These are phyloP conservation scores for Alethe diademata DNA, from an alignment of 2,113 vertebrate genomes.

Conservation along the genomic window DNA sequence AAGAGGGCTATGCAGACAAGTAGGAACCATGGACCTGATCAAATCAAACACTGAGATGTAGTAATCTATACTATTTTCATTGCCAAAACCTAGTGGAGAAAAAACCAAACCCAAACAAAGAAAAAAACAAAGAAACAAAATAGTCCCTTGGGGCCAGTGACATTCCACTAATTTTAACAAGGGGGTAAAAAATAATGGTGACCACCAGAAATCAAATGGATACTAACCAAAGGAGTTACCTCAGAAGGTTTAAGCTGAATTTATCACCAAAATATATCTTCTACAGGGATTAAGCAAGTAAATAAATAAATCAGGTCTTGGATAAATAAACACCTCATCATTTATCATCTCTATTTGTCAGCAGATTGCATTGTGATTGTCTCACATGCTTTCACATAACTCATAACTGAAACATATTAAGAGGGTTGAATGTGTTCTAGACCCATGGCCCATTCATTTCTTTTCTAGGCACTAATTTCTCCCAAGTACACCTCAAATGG, in stretches of 20 bases:
- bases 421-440: background rate
- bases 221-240: background rate
- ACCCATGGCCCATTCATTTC: background rate
- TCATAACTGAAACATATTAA: background rate
- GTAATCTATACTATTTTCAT: background rate
- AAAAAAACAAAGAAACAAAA: background rate
- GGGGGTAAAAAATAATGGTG: background rate
- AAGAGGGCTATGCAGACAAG: background rate
- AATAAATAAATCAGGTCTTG: background rate
- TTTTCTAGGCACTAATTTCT: background rate
- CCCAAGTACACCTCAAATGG: background rate
- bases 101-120: background rate
- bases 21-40: background rate
- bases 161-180: background rate
- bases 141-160: background rate
- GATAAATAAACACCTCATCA: background rate
- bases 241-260: background rate
- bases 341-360: conserved; percentile 8
- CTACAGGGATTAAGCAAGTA: background rate
- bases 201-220: background rate
- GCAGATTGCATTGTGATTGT: background rate
- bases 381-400: background rate
- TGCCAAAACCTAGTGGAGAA: background rate
- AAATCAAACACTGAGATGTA: background rate
- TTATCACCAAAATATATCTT: background rate